These are phyloP conservation scores for Cyclura pinguis DNA, from an alignment of 2,797 vertebrate species.

Conservation along the genomic window DNA sequence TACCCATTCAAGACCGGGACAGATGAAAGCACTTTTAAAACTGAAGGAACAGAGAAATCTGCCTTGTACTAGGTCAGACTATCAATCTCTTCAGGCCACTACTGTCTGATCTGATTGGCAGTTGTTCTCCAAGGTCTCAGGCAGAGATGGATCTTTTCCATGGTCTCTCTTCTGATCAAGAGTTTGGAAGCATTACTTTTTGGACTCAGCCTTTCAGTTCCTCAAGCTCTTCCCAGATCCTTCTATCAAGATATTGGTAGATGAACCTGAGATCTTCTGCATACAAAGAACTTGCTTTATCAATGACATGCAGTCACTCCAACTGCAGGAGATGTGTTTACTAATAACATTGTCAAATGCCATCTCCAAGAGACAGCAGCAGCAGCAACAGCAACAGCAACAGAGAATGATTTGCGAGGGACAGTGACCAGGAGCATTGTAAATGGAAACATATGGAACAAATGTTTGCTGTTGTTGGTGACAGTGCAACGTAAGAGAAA, in stretches of 20 bases:
- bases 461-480: neutral
- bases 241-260: neutral
- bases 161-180: neutral
- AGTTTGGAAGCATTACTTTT: no score
- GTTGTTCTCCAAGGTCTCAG: neutral
- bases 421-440: neutral
- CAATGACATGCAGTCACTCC: neutral
- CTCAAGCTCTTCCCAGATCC: neutral
- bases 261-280: neutral
- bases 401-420: neutral
- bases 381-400: neutral
- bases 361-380: neutral
- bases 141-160: neutral
- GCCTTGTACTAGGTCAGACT: neutral
- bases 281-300: neutral
- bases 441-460: neutral
- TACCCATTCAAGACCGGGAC: no score
- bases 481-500: neutral
- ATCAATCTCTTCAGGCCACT: no score
- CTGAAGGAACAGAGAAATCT: neutral
- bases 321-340: no score
- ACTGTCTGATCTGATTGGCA: no score
- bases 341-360: neutral
- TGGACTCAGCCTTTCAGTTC: no score
- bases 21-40: neutral